These are phyloP conservation scores for Lacerta agilis DNA, from an alignment of 2,797 vertebrate genomes.

Conservation along the genomic window DNA sequence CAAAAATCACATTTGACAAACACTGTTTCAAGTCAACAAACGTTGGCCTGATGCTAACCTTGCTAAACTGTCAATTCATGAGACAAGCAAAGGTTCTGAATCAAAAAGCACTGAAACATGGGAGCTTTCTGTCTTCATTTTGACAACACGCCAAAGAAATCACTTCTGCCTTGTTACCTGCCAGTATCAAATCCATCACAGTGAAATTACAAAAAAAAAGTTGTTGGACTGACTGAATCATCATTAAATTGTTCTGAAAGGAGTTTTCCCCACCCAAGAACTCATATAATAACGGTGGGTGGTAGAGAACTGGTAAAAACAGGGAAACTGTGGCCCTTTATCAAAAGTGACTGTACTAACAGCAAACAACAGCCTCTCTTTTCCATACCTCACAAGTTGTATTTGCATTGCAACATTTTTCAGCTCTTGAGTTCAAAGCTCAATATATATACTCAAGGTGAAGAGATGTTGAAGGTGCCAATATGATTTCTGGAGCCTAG, in stretches of 20 bases:
- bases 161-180: conserved; percentile 64
- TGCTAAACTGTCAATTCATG: conserved; percentile 79
- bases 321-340: accelerated
- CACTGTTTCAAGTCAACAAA: conserved; percentile 84
- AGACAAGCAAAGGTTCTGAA: conserved; percentile 65
- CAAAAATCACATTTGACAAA: conserved; percentile 80
- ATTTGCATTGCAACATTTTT: not conserved
- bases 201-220: not conserved
- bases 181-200: conserved; percentile 61
- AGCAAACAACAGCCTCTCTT: conserved; percentile 9
- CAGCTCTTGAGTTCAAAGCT: not conserved
- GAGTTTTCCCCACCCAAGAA: not conserved
- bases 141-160: conserved; percentile 66
- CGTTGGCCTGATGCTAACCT: conserved; percentile 73
- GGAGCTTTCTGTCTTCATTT: conserved; percentile 63
- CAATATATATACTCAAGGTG: not conserved
- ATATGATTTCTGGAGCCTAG: not conserved
- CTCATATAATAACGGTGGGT: conserved; percentile 27
- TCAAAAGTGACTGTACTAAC: not conserved
- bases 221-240: conserved; percentile 5
- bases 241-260: conserved; percentile 41
- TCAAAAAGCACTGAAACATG: conserved; percentile 68
- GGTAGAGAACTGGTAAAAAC: not conserved
- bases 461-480: not conserved
- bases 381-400: conserved; percentile 7